Base-by-base conservation (phyloP, 2,113 vertebrate genomes). In the Salminus brasiliensis region DNA sequence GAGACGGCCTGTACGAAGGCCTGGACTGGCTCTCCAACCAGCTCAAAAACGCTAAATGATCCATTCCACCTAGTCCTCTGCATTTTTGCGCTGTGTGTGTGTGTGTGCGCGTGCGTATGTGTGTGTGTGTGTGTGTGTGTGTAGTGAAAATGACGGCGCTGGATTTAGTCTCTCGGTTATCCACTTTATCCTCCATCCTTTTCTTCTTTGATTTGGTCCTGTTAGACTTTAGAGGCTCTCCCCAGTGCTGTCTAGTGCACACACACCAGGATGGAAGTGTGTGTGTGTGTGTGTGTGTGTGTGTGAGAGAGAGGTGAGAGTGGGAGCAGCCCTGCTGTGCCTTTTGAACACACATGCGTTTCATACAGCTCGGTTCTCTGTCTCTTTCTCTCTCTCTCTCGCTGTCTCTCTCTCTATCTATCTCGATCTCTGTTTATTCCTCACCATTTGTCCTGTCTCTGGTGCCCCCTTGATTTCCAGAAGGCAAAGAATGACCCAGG, bases 11-110 rank as follows among this genome's bases (percentile, higher is more conserved):
- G n/a, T 94, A 92, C 0, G 93, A 96, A 89, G 93, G 94, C 77
- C 92, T 96, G 45, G 93, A 94, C 81, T 96, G 95, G 95, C 93
- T 96, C 41, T 93, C 93, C 66, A 91, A 84, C 88, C 89, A 94
- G 85, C 89, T 95, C 41, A 92, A 92, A 87, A 93, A 90, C 53
- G 85, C 88, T 82, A 96, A 95, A 88, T 95, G 92, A 96, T 93
- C 81, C 74, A 68, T 73, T 85, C 81, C 82, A 60, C 72, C 29
- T 77, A 69, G 76, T 79, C 87, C 73, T 82, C 84, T 84, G 43
- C 62, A 59, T 69, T 77, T n/a, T 68, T 55, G 76, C 79, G 83
- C 82, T 74, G 83, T 81, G 85, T 88, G 79, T 79, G 73, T 79
- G 68, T 81, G 86, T 83, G 82, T 84, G 71, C 36, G 63, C 13